Conservation (phyloP, 2,113 vertebrate species). For the Corythaixoides concolor region DNA sequence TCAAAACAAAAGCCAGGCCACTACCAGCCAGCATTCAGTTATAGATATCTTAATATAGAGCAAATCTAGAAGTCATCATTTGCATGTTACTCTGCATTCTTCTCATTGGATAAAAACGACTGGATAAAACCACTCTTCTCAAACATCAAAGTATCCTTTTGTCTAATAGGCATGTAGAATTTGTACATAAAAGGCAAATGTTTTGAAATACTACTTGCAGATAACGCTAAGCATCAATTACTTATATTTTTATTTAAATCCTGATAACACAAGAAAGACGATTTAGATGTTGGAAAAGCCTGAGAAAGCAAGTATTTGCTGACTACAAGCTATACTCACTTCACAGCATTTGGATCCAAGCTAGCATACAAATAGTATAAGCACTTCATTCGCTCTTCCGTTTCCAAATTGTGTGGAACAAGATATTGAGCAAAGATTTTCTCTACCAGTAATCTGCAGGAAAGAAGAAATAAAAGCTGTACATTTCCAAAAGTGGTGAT, state of each 20-base stretch:
- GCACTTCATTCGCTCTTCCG: conserved; percentile 99
- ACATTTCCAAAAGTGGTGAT: neutral
- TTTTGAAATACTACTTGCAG: neutral
- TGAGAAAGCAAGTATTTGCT: neutral
- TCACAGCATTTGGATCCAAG: conserved; percentile 97
- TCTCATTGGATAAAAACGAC: neutral
- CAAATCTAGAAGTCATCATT: neutral
- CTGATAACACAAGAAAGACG: neutral
- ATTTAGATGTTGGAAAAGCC: neutral
- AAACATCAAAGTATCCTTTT: neutral
- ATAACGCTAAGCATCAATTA: neutral
- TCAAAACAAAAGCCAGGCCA: neutral
- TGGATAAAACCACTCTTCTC: neutral
- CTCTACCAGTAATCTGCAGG: conserved; percentile 90
- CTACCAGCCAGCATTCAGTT: neutral
- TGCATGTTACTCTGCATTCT: neutral
- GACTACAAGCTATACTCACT: conserved; percentile 81
- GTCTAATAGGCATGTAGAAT: accelerated
- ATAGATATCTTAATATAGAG: neutral
- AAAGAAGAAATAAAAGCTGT: neutral
- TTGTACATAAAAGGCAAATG: neutral
- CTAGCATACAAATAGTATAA: conserved; percentile 98
- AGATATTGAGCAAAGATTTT: conserved; percentile 99
- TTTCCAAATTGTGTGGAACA: conserved; percentile 97
- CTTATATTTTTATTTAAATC: neutral